Conservation (phyloP, 2,888 invertebrate species). For the Camponotus fellah region DNA sequence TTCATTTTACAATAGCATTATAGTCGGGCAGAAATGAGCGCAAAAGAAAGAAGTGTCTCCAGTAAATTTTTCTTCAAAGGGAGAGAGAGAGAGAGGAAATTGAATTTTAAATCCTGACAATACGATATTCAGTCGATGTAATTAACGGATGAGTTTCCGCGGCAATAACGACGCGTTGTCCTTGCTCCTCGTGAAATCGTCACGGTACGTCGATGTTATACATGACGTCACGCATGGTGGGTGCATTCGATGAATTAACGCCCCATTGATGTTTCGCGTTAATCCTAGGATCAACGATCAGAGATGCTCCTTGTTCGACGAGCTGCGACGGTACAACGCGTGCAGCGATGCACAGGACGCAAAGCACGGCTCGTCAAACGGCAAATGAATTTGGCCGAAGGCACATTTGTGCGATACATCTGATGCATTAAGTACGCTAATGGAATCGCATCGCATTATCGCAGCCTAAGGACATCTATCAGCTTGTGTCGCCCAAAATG, state of each 20-base stretch:
- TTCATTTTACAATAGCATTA: slow-evolving; percentile 33
- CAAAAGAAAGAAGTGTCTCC: slow-evolving; percentile 26
- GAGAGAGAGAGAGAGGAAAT: slow-evolving; percentile 14
- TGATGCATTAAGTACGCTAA: slow-evolving; percentile 42
- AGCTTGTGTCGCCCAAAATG: background rate
- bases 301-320: slow-evolving; percentile 54
- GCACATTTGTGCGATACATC: slow-evolving; percentile 45
- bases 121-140: slow-evolving; percentile 14
- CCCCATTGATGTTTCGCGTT: slow-evolving; percentile 72
- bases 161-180: slow-evolving; percentile 55
- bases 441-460: slow-evolving; percentile 21
- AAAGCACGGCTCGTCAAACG: slow-evolving; percentile 50
- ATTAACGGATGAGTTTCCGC: slow-evolving; percentile 67
- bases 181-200: slow-evolving; percentile 69
- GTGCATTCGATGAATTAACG: slow-evolving; percentile 71
- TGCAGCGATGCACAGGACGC: slow-evolving; percentile 32
- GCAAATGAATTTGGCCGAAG: slow-evolving; percentile 47
- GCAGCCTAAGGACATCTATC: slow-evolving; percentile 24
- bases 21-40: slow-evolving; percentile 33
- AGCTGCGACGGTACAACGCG: slow-evolving; percentile 41
- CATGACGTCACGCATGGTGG: slow-evolving; percentile 69
- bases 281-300: slow-evolving; percentile 67
- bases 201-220: slow-evolving; percentile 68
- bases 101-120: slow-evolving; percentile 67
- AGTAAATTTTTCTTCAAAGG: slow-evolving; percentile 6